phyloP scores from a whole-genome alignment of 2,113 vertebrate genomes.

The Ctenomys sociabilis region DNA sequence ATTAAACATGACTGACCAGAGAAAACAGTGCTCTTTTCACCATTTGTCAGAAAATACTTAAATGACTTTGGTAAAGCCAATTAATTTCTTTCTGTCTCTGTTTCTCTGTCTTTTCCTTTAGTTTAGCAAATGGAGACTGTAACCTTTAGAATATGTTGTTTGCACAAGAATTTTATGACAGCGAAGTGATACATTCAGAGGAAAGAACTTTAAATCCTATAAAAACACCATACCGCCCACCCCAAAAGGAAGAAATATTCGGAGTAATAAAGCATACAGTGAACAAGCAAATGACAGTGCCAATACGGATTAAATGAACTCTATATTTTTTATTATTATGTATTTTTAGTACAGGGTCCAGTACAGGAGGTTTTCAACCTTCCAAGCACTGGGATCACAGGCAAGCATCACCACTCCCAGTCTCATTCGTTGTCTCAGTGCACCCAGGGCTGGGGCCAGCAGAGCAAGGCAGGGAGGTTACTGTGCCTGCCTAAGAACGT shows the following conservation, averaged over 20 bases:
- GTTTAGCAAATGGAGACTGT: neutral
- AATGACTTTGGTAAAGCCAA: neutral
- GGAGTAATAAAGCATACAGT: neutral
- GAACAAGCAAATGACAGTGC: neutral
- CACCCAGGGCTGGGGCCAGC: too few relatives aligned
- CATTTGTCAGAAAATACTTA: neutral
- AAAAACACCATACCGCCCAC: neutral
- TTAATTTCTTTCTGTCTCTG: neutral
- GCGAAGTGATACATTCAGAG: neutral
- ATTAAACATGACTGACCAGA: neutral
- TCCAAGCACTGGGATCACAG: too few relatives aligned
- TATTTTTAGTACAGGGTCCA: too few relatives aligned
- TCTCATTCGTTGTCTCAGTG: too few relatives aligned
- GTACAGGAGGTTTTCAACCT: too few relatives aligned
- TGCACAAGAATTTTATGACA: neutral
- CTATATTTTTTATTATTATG: neutral
- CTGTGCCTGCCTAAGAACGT: too few relatives aligned
- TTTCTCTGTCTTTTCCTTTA: neutral
- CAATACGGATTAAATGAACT: neutral
- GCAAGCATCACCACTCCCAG: too few relatives aligned
- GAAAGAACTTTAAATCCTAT: neutral
- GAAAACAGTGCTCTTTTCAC: neutral
- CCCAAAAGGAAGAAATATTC: neutral
- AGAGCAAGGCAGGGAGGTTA: too few relatives aligned
- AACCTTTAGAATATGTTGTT: neutral